Percentiles rank a stretch among this genome's conserved stretches.
Evolutionary conservation across 1,140 invertebrate genomes (phyloP).

Genomic region (Rhagoletis pomonella): DNA sequence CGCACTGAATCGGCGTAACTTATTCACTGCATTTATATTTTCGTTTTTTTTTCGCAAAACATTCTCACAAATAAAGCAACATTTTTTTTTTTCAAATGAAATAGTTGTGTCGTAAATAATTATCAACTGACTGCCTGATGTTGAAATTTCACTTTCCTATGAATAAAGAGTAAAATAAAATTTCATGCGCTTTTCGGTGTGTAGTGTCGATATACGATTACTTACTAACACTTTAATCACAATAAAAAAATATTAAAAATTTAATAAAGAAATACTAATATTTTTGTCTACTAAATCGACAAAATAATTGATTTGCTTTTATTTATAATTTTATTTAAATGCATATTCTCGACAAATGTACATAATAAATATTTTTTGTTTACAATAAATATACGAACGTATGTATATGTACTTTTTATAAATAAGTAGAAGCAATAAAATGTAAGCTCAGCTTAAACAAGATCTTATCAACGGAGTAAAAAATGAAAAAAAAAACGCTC

Average conservation of each 20-base stretch:
- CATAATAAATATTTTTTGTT: too few species aligned
- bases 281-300: too few species aligned
- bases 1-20: background rate
- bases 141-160: background rate
- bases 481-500: too few species aligned
- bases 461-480: too few species aligned
- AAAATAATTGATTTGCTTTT: too few species aligned
- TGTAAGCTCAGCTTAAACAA: too few species aligned
- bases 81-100: background rate
- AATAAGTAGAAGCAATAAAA: too few species aligned
- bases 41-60: background rate
- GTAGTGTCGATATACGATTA: background rate
- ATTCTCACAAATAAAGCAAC: background rate
- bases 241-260: background rate
- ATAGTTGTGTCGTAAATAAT: background rate
- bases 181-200: conserved; percentile 33
- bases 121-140: background rate
- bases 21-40: background rate
- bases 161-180: background rate
- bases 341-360: too few species aligned
- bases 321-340: too few species aligned
- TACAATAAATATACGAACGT: too few species aligned
- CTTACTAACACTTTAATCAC: background rate
- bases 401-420: too few species aligned
- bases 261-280: too few species aligned